phyloP scores from a whole-genome alignment of 2,113 vertebrate genomes.

The Cyphomyrus discorhynchus region DNA sequence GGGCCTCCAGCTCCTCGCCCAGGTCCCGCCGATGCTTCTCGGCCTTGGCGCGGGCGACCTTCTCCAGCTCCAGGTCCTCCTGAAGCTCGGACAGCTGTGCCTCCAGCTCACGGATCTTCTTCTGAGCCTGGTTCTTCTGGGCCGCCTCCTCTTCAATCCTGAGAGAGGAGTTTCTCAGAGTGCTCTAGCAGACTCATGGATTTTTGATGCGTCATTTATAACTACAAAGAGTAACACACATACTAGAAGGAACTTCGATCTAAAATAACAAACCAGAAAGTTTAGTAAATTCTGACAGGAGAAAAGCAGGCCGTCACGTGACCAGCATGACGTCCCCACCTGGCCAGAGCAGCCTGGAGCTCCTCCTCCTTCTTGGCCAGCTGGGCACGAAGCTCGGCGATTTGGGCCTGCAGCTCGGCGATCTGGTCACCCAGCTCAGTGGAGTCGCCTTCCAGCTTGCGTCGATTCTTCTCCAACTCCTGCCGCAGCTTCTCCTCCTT shows the following conservation, averaged over 20 bases:
- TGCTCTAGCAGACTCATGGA: not conserved
- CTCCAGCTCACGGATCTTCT: slow-evolving; percentile 90
- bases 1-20: slow-evolving; percentile 86
- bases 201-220: not conserved
- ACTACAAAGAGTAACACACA: not conserved
- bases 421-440: slow-evolving; percentile 85
- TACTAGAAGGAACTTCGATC: not conserved
- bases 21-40: slow-evolving; percentile 88
- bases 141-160: slow-evolving; percentile 88
- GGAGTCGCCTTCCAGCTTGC: slow-evolving; percentile 90
- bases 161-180: slow-evolving; percentile 2
- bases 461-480: slow-evolving; percentile 90
- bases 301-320: not conserved
- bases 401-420: slow-evolving; percentile 89
- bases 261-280: not conserved
- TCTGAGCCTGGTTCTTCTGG: slow-evolving; percentile 83
- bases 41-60: slow-evolving; percentile 72
- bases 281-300: not conserved
- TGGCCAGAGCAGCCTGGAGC: slow-evolving; percentile 79
- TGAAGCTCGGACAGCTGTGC: slow-evolving; percentile 86
- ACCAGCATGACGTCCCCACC: slow-evolving; percentile 50
- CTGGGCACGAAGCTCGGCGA: slow-evolving; percentile 86
- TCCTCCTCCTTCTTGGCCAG: slow-evolving; percentile 96
- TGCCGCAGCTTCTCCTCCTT: slow-evolving; percentile 88
- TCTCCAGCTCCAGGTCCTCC: slow-evolving; percentile 90